Evolutionary conservation across 2,888 invertebrate species (phyloP), one percentile per base, ranked within the genome.

Genomic region (Drosophila parthenogenetica): DNA sequence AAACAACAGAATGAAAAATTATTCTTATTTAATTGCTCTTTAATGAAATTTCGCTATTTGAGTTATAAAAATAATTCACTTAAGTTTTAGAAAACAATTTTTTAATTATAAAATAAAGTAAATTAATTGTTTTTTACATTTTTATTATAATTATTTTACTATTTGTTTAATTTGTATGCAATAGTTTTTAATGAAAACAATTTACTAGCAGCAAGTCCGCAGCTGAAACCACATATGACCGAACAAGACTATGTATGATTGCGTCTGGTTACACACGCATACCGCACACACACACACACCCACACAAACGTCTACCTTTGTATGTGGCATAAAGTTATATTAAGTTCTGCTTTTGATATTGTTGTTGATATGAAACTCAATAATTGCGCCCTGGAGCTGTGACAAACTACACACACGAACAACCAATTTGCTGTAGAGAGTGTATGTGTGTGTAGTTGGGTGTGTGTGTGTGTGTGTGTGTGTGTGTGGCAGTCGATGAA

Each of bases 311-410:
- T 5, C 3, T 19, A n/a, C 32, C 4, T 50, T 13, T 46, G 29
- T 29, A 5, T 49, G 61, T 46, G 17, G 35, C 16, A 37, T 42
- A 60, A 74, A 74, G 53, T 53, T 62, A 57, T 74, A 66, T 70
- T 66, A 70, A 57, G 62, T 62, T 62, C 55, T 46, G 11, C 32
- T 46, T 43, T 42, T 32, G 46, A 51, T 43, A 60, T 73, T 79
- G 45, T 66, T 59, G 51, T 48, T 59, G 69, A 37, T 57, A 53
- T 35, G 61, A 81, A 74, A 69, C 68, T 70, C 74, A 77, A 81
- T 82, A 81, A 82, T 79, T 77, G 79, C 70, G 63, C 69, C 82
- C 72, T 55, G 60, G 35, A 70, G 85, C 65, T 63, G 69, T 70
- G 63, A 69, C 61, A 67, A 61, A 66, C 53, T 40, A 39, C 42